A percentile compares a stretch with the other conserved stretches of the same genome.
phyloP scores from a whole-genome alignment of 2,113 vertebrate genomes.

The Verasper variegatus region DNA sequence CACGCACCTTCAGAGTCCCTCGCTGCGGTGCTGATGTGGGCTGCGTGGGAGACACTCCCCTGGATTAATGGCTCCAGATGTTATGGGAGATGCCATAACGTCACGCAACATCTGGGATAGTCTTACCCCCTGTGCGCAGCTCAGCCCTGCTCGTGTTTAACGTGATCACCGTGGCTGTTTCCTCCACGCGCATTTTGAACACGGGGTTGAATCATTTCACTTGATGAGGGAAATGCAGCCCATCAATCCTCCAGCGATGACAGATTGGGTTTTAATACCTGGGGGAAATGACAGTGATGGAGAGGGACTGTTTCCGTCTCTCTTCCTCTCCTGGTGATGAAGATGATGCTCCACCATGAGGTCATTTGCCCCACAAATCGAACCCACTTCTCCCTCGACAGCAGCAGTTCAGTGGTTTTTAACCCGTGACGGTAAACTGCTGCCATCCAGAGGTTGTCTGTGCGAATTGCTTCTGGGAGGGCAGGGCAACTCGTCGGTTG shows the following conservation, averaged over 20 bases:
- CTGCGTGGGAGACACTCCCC: constrained; percentile 55
- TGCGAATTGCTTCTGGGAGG: background rate
- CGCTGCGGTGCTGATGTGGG: constrained; percentile 71
- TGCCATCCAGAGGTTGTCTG: constrained; percentile 50
- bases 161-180: background rate
- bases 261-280: background rate
- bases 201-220: background rate
- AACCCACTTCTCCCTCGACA: constrained; percentile 60
- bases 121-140: background rate
- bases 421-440: background rate
- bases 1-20: too few species aligned
- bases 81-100: constrained; percentile 9
- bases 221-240: background rate
- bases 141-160: background rate
- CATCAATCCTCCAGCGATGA: too few species aligned
- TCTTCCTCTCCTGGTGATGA: constrained; percentile 60
- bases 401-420: constrained; percentile 9
- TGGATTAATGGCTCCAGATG: constrained; percentile 33
- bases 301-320: constrained; percentile 11
- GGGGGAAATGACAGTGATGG: background rate
- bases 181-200: too few species aligned
- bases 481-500: too few species aligned
- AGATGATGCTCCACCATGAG: constrained; percentile 72
- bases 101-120: background rate
- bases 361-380: constrained; percentile 76